Evolutionary conservation across 2,797 vertebrate species (phyloP), one percentile per base, ranked within the genome.

Genomic region (Catostomus latipinnis): DNA sequence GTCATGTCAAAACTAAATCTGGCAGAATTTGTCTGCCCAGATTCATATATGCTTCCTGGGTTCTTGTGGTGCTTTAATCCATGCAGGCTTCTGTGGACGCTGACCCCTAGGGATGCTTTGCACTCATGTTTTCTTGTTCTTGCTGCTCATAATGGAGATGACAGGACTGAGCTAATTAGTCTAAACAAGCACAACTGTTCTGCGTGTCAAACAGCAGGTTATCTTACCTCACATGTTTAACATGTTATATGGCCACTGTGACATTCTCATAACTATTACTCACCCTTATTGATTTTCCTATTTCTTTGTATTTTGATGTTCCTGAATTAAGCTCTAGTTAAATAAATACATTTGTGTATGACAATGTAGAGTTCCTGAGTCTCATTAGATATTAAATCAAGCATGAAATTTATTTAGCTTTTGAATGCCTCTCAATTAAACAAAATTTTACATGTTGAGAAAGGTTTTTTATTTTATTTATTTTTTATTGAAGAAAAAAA

Each of bases 31-130:
- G 34, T 34, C 96, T 95, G 95, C 91, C 92, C 92, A 90, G 92
- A 96, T 97, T 94, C 96, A 94, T 94, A 93, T 93, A 96, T 93
- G 94, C 94, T 95, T 95, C 93, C 93, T 91, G 93, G 89, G 93
- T 94, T 90, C 93, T 87, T 91, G 34, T 34, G 34, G 34, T 34
- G 34, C 34, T 34, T 34, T 34, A 34, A 34, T 4, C 96, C 95
- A 96, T 95, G 93, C 93, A 88, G 92, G 92, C 91, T 90, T 89
- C 84, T 92, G 91, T 91, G 92, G 92, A 92, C 93, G 90, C 88
- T 94, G 94, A 96, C 94, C 90, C 91, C 93, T 94, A 92, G 94
- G 34, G 34, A 34, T 34, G 34, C 34, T 34, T 34, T 34, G 34
- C 34, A 34, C 34, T 34, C 34, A 34, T 34, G 34, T 34, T 92